Evolutionary conservation across 2,113 vertebrate genomes (phyloP).

Genomic region (Poecilia latipinna): DNA sequence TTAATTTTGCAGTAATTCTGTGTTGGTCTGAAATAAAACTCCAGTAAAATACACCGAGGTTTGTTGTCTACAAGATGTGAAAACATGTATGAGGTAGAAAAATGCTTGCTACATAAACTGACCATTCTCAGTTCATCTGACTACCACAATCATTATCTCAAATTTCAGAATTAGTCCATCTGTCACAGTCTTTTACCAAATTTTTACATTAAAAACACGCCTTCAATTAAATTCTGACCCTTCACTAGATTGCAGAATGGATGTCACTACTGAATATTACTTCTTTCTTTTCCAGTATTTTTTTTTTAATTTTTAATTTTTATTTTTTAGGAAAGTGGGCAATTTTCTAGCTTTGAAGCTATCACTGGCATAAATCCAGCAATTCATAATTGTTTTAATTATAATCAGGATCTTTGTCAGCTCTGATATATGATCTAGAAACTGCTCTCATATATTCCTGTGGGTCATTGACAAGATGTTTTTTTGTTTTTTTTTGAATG

Average conservation of each 20-base stretch:
- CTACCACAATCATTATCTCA: not conserved
- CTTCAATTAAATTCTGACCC: not conserved
- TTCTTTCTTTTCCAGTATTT: not conserved
- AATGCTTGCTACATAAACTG: not conserved
- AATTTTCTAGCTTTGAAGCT: slow-evolving; percentile 48
- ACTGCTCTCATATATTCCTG: slow-evolving; percentile 9
- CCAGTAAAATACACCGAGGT: not conserved
- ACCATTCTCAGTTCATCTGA: not conserved
- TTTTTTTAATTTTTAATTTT: not conserved
- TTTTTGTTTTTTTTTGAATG: not conserved
- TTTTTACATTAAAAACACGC: not conserved
- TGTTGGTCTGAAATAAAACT: not conserved
- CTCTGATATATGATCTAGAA: slow-evolving; percentile 45
- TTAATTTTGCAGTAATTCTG: not conserved
- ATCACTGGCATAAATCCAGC: slow-evolving; percentile 55
- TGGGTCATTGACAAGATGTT: slow-evolving; percentile 2
- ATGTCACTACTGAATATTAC: not conserved
- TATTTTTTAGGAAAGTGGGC: slow-evolving; percentile 4
- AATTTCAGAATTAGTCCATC: not conserved
- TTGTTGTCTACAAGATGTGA: not conserved
- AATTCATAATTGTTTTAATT: slow-evolving; percentile 71
- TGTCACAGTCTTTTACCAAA: not conserved
- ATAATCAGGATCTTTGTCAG: slow-evolving; percentile 53
- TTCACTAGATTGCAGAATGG: not conserved
- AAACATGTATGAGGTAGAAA: not conserved